Evolutionary conservation across 2,888 invertebrate species (phyloP).

Genomic region (Ichneumon xanthorius): DNA sequence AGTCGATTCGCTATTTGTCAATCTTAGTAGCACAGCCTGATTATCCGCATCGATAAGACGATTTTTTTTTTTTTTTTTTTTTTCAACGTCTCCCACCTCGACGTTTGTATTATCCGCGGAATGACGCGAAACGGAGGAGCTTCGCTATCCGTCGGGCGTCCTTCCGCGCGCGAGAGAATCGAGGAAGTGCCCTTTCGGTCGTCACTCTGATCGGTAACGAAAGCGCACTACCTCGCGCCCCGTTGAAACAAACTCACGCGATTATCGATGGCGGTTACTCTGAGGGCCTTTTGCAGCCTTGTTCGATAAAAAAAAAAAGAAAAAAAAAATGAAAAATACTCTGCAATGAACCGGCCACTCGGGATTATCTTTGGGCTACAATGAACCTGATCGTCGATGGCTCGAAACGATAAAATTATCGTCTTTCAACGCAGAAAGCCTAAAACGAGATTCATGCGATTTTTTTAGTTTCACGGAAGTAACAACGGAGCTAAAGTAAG

Average conservation of each 20-base stretch:
- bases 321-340: neutral
- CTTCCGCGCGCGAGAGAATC: constrained; percentile 28
- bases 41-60: constrained; percentile 33
- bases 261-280: constrained; percentile 26
- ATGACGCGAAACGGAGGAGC: constrained; percentile 56
- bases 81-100: constrained; percentile 4
- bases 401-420: constrained; percentile 23
- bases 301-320: neutral
- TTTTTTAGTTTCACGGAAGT: neutral
- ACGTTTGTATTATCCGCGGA: constrained; percentile 8
- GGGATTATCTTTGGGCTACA: constrained; percentile 64
- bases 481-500: constrained; percentile 39
- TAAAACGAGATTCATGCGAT: constrained; percentile 13
- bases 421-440: neutral
- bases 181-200: constrained; percentile 33
- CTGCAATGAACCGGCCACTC: constrained; percentile 35
- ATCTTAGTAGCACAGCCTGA: constrained; percentile 34
- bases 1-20: constrained; percentile 21
- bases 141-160: constrained; percentile 50
- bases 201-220: constrained; percentile 4
- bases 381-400: constrained; percentile 47
- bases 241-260: constrained; percentile 7
- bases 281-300: constrained; percentile 1
- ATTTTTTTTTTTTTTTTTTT: constrained; percentile 2
- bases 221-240: constrained; percentile 26